Base-by-base conservation (phyloP, 2,797 vertebrate genomes). In the Lepidocolaptes lacrymiger region DNA sequence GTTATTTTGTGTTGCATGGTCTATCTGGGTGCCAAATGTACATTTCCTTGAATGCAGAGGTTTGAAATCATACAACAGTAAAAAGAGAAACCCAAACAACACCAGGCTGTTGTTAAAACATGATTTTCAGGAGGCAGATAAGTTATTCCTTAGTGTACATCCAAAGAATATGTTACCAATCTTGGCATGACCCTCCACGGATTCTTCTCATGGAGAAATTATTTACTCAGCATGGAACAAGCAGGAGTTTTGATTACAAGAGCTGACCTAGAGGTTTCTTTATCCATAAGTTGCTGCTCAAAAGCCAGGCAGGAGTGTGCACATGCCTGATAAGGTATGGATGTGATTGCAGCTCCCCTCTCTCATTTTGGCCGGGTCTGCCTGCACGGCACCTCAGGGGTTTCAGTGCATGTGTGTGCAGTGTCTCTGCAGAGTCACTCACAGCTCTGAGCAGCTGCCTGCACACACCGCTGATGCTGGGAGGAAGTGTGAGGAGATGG, bases 321-420 rank as follows among this genome's bases (percentile, higher is more conserved):
- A 58, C 51, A 0, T 1, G 18, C 26, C 39, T 74, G 67, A 39
- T 41, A 68, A 79, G 23, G 22, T 19, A 34, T 0, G 0, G 1
- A 30, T 88, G 77, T 1, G 4, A 67, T 51, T 63, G 64, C 68
- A 81, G 30, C 15, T 19, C 28, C 20, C 12, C 12, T 78, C 62
- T 32, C 27, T 4, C 12, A 16, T 59, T 74, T 24, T 75, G 80
- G 12, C 43, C 0, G 0, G 54, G 44, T 79, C 32, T 89, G 49
- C 34, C 74, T 49, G 66, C 26, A 27, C 2, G 3, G 27, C 7
- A 62, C 43, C 43, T 34, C 36, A 14, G 36, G 55, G n/a, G 3
- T 73, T 85, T 76, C 15, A 59, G 16, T 24, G 28, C 2, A 1
- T 19, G 7, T 0, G 1, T 1, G 7, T 17, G 68, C 71, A 52